A percentile compares a stretch with the other conserved stretches of the same genome.
phyloP scores from a whole-genome alignment of 2,888 invertebrate genomes.

The Athalia cordata region DNA sequence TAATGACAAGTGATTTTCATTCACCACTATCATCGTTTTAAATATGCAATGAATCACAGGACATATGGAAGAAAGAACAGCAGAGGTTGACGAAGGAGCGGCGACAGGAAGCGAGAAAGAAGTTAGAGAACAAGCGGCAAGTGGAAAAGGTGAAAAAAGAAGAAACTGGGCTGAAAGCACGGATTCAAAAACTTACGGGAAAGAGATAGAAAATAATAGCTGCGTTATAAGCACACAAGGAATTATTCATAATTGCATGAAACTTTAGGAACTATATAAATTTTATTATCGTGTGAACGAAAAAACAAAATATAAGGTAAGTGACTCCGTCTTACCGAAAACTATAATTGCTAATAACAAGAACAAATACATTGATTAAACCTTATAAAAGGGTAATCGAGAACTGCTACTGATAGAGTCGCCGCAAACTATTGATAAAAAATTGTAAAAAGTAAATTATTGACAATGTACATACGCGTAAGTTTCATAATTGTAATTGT shows the following conservation, averaged over 20 bases:
- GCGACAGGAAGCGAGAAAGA: conserved; percentile 60
- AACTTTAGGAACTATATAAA: background rate
- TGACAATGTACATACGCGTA: background rate
- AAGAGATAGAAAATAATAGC: conserved; percentile 51
- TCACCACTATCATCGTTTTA: background rate
- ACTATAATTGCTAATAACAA: background rate
- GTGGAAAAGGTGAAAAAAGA: conserved; percentile 72
- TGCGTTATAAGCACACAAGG: conserved; percentile 24
- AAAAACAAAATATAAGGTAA: background rate
- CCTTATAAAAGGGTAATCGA: background rate
- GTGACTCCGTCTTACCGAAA: conserved; percentile 26
- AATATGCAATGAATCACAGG: conserved; percentile 66
- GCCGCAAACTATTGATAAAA: conserved; percentile 31
- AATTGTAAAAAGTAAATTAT: conserved; percentile 35
- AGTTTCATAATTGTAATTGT: background rate
- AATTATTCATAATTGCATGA: background rate
- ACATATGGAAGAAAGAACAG: conserved; percentile 95
- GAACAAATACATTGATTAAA: background rate
- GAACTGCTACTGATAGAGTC: conserved; percentile 19
- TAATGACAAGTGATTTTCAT: conserved; percentile 31
- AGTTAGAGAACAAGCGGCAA: conserved; percentile 57
- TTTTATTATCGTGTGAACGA: background rate
- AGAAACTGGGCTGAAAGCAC: conserved; percentile 81
- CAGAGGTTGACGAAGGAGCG: conserved; percentile 86
- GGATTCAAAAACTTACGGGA: conserved; percentile 77